Base-by-base conservation (phyloP, 2,797 vertebrate genomes). In the Xenentodon cancila region DNA sequence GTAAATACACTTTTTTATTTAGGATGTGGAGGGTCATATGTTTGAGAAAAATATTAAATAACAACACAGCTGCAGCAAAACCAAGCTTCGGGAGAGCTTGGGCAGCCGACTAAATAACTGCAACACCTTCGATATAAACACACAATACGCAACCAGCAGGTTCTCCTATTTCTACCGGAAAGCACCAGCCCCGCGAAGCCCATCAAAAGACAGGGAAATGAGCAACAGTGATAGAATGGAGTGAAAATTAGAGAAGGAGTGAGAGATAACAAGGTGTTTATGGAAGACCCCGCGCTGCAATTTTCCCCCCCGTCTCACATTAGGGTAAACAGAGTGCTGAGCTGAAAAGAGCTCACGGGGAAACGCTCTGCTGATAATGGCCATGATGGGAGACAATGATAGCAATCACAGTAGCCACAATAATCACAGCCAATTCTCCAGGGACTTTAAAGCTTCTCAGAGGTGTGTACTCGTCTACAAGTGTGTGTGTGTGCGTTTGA, bases 251-350 rank as follows among this genome's bases (percentile, higher is more conserved):
- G 82, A 85, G 74, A 85, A 81, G 74, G 77, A 88, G 75, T 68
- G 84, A 79, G 81, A 81, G 87, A 91, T 92, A 92, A 92, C 88
- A 86, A 90, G 88, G 86, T 90, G 86, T 90, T 92, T 89, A 89
- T 88, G 79, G 81, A 89, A 78, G 87, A 77, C 48, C 71, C 72
- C 62, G 73, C 74, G 68, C 72, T 53, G 63, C 73, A 68, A 81
- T 75, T 73, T 80, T n/a, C n/a, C 55, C 80, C 85, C 75, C 76
- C 52, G 64, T 81, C 85, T 79, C 85, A 76, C 87, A 88, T 90
- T 90, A 88, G 84, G 78, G 87, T 87, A 90, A 92, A 90, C 85
- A 89, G 81, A 81, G 78, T 45, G 56, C 69, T 65, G 83, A 76
- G 82, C 82, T 81, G 82, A 84, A 82, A 80, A 73, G 70, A 84